Evolutionary conservation across 1,140 invertebrate genomes (phyloP).

Genomic region (Camponotus floridanus): DNA sequence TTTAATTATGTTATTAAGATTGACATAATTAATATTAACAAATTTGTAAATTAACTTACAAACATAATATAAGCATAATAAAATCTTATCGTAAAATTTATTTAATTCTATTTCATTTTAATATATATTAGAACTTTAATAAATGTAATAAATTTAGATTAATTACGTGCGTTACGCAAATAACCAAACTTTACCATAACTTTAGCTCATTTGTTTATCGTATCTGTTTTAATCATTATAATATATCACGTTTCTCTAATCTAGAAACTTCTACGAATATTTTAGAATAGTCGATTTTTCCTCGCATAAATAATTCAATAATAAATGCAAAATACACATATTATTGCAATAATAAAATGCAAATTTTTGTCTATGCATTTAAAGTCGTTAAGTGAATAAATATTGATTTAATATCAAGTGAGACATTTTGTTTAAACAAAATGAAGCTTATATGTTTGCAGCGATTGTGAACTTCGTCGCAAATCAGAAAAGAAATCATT

Average conservation of each 20-base stretch:
- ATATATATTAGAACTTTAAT: not conserved
- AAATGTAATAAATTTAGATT: not conserved
- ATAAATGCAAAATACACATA: not conserved
- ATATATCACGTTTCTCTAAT: not conserved
- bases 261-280: not conserved
- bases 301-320: not conserved
- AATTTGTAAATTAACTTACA: not conserved
- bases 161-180: not conserved
- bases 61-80: not conserved
- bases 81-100: conserved; percentile 9
- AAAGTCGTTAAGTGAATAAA: not conserved
- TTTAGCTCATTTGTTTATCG: not conserved
- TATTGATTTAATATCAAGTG: conserved; percentile 16
- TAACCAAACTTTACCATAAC: not conserved
- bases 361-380: not conserved
- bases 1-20: too few species aligned
- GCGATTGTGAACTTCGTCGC: not conserved
- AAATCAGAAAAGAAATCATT: not conserved
- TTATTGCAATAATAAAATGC: not conserved
- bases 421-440: conserved; percentile 20
- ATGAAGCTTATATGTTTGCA: not conserved
- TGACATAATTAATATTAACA: too few species aligned
- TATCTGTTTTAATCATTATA: too few species aligned
- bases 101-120: not conserved
- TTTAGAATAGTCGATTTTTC: not conserved